Base-by-base conservation (phyloP, 2,113 vertebrate species). In the Toxotes chatareus region DNA sequence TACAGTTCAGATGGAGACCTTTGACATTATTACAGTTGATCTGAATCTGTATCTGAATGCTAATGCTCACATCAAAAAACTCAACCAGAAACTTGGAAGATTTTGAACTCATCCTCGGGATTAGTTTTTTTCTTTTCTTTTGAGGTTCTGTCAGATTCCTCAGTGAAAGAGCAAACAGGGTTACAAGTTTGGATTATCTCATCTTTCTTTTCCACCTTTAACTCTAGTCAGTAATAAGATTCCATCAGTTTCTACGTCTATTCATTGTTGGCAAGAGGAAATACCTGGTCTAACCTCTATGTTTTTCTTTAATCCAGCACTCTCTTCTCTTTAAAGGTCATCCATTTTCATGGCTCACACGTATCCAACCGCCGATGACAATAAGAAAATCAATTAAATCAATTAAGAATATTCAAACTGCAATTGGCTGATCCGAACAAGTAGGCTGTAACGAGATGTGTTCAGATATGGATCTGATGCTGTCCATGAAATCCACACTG, bases 351-450 rank as follows among this genome's bases (percentile, higher is more conserved):
- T 31, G n/a, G 4, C 56, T 78, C 34, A 34, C 69, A 69, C 53
- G 10, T 73, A 62, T 70, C 57, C 31, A 82, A 72, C 62, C 0
- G 16, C 57, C 62, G 49, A 49, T 2, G 53, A 75, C 47, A 34
- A 27, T 87, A 14, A 12, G 34, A 77, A 80, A 86, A 91, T 91
- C 88, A 73, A 85, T 84, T 23, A 63, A 82, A 80, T 85, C 78
- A 83, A 71, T 90, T 49, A 80, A 59, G 71, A 68, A 73, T 67
- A 82, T 82, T 88, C 82, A 81, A 82, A 73, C 64, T 6, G 46
- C 51, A 16, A 3, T 32, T 17, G 72, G 62, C 83, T 56, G 82
- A 83, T 82, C 64, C 27, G 3, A 31, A 31, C 61, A 80, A 82
- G 57, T 64, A 44, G 40, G 57, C 68, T 34, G 47, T 40, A 63